A percentile compares a stretch with the other conserved stretches of the same genome.
Conservation (phyloP, 2,113 vertebrate genomes). For the Puma concolor region DNA sequence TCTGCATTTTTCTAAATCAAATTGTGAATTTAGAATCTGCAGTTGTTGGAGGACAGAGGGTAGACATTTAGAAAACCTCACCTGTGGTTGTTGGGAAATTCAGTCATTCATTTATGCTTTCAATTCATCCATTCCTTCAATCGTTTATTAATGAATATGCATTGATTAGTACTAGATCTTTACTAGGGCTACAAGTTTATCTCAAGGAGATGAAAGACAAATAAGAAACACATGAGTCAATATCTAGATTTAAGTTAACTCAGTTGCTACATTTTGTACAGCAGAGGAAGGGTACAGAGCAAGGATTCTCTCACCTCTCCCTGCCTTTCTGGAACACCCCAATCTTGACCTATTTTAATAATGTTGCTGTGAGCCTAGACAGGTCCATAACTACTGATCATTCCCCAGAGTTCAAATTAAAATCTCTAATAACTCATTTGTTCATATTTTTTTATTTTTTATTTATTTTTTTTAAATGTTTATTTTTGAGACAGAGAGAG, state of each 20-base stretch:
- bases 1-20: neutral
- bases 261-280: neutral
- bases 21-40: slow-evolving; percentile 44
- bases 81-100: neutral
- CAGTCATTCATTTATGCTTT: neutral
- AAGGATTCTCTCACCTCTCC: neutral
- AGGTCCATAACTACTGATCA: accelerated
- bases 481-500: too few relatives aligned
- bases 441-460: neutral
- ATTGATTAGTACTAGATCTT: neutral
- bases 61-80: neutral
- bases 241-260: neutral
- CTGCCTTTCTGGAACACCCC: neutral
- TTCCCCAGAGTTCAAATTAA: neutral
- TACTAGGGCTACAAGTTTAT: neutral
- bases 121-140: neutral
- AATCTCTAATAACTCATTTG: neutral
- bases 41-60: neutral
- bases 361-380: neutral
- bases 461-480: too few relatives aligned
- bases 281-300: accelerated
- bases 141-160: neutral
- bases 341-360: neutral
- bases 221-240: neutral
- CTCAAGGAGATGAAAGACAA: neutral